phyloP scores from a whole-genome alignment of 1,140 invertebrate genomes.

The Drusus annulatus region DNA sequence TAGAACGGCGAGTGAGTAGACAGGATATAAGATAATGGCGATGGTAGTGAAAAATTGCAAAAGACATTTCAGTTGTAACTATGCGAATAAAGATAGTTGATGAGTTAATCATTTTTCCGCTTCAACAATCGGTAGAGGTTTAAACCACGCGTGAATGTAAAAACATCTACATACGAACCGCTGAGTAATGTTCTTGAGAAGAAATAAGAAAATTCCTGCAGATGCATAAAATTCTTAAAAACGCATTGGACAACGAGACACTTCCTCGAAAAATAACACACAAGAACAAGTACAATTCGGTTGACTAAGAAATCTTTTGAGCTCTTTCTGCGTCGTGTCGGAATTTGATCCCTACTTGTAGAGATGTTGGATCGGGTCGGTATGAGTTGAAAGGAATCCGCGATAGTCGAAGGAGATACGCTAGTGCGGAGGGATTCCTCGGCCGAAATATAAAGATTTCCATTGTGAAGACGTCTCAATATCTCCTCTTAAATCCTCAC shows the following conservation, averaged over 20 bases:
- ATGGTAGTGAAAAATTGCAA: too few species aligned
- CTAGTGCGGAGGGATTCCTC: neutral
- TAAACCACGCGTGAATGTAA: neutral
- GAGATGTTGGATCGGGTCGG: neutral
- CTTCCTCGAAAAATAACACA: too few species aligned
- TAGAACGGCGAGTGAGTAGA: too few species aligned
- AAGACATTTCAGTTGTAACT: too few species aligned
- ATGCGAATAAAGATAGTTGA: too few species aligned
- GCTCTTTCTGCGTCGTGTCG: neutral
- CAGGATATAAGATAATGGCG: too few species aligned
- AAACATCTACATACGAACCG: neutral
- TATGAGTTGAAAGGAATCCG: conserved; percentile 3
- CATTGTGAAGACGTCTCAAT: conserved; percentile 27
- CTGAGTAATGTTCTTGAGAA: neutral
- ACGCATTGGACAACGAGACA: too few species aligned
- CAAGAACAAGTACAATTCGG: too few species aligned
- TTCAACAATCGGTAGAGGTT: neutral
- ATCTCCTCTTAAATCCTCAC: neutral
- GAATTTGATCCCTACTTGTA: neutral
- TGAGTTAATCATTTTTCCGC: too few species aligned
- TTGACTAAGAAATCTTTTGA: too few species aligned
- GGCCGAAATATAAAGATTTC: conserved; percentile 9
- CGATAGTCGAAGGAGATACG: conserved; percentile 13
- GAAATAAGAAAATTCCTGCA: too few species aligned
- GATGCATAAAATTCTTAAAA: too few species aligned